phyloP scores from a whole-genome alignment of 1,140 invertebrate species.

The Ganaspis sp. region DNA sequence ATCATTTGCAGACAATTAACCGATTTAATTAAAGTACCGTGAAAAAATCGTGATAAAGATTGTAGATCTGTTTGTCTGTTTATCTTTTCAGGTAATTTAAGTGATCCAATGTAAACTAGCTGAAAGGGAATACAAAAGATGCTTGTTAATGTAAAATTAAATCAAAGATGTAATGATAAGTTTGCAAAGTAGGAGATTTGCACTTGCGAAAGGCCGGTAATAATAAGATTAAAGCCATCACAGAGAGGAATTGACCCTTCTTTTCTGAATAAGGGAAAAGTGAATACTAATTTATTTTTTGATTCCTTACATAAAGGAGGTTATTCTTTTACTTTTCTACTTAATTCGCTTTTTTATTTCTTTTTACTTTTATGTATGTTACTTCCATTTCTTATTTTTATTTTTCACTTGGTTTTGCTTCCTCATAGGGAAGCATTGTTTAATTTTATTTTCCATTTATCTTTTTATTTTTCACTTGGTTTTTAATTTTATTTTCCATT shows the following conservation, averaged over 20 bases:
- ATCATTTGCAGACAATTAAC: background rate
- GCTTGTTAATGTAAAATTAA: background rate
- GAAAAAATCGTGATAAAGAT: background rate
- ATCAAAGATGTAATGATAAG: background rate
- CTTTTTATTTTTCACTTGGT: too few species aligned
- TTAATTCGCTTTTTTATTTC: too few species aligned
- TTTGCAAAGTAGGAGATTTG: background rate
- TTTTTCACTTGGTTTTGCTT: too few species aligned
- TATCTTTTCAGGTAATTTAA: background rate
- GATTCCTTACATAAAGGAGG: too few species aligned
- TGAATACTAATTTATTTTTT: too few species aligned
- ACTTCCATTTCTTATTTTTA: too few species aligned
- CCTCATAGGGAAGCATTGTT: too few species aligned
- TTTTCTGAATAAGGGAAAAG: too few species aligned
- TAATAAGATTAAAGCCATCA: background rate
- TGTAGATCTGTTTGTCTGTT: background rate
- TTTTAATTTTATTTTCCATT: too few species aligned
- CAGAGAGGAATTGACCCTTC: background rate
- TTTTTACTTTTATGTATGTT: too few species aligned
- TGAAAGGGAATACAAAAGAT: background rate
- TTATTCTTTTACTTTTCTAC: too few species aligned
- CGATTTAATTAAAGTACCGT: background rate
- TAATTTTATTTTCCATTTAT: too few species aligned
- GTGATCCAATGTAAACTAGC: background rate
- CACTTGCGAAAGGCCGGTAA: slow-evolving; percentile 4